Percentiles rank a stretch among this genome's conserved stretches.
phyloP scores from a whole-genome alignment of 2,888 invertebrate species.

The Cotesia congregata region DNA sequence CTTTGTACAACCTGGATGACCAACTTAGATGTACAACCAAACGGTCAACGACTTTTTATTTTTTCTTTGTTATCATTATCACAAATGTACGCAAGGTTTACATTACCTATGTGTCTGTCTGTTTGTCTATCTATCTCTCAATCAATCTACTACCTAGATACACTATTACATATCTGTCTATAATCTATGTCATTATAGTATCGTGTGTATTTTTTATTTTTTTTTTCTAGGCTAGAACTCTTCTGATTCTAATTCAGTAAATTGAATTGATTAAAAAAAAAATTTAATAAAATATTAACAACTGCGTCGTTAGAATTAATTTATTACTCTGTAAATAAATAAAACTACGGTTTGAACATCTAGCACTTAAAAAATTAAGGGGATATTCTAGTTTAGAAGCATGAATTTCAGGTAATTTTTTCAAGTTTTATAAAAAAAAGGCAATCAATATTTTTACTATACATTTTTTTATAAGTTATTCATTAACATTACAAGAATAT shows the following conservation, averaged over 20 bases:
- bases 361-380: background rate
- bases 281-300: background rate
- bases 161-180: background rate
- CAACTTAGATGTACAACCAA: conserved; percentile 35
- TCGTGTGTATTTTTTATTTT: background rate
- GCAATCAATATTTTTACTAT: too few relatives aligned
- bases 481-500: too few relatives aligned
- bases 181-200: background rate
- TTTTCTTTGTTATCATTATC: background rate
- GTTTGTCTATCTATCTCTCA: background rate
- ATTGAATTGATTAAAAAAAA: background rate
- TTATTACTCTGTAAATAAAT: background rate
- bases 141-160: background rate
- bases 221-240: background rate
- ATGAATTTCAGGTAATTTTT: too few relatives aligned
- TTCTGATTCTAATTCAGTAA: background rate
- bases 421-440: too few relatives aligned
- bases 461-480: too few relatives aligned
- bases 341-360: background rate
- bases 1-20: conserved; percentile 26
- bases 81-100: background rate
- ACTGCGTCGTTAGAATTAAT: background rate
- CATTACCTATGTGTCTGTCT: background rate
- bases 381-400: too few relatives aligned
- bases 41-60: conserved; percentile 38